phyloP scores from a whole-genome alignment of 2,888 invertebrate species.

The Pollenia angustigena region DNA sequence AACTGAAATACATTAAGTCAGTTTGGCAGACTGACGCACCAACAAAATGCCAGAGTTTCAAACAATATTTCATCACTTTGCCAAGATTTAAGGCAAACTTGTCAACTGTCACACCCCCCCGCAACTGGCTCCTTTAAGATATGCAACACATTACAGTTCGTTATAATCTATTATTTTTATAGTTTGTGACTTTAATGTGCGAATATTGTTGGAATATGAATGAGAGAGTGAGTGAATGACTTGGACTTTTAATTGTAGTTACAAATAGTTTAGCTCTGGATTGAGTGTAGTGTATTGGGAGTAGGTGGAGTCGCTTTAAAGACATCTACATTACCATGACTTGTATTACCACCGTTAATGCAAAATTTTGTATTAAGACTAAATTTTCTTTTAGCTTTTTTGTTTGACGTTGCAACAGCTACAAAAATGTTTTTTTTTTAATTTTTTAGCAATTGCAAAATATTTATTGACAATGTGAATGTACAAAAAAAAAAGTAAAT shows the following conservation, averaged over 20 bases:
- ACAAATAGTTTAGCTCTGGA: conserved; percentile 32
- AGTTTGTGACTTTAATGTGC: conserved; percentile 40
- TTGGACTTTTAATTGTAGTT: conserved; percentile 38
- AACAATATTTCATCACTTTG: conserved; percentile 55
- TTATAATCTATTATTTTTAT: neutral
- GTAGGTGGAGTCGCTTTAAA: conserved; percentile 43
- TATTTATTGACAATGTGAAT: conserved; percentile 43
- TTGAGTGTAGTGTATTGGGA: neutral
- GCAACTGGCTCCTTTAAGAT: too few relatives aligned
- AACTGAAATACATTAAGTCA: conserved; percentile 16
- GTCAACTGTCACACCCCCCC: neutral
- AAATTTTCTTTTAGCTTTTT: neutral
- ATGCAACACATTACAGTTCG: neutral
- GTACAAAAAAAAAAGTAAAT: conserved; percentile 18
- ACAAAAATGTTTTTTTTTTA: neutral
- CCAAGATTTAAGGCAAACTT: conserved; percentile 18
- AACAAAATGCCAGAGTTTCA: neutral
- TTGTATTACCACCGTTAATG: neutral
- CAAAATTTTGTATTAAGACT: neutral
- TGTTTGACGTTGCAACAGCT: conserved; percentile 2
- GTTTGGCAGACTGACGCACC: neutral
- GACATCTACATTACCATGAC: conserved; percentile 6
- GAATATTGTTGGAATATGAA: conserved; percentile 47
- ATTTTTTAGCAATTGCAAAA: conserved; percentile 38
- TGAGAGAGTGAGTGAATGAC: conserved; percentile 11